Evolutionary conservation across 2,113 vertebrate genomes (phyloP).

Genomic region (Peromyscus californicus): DNA sequence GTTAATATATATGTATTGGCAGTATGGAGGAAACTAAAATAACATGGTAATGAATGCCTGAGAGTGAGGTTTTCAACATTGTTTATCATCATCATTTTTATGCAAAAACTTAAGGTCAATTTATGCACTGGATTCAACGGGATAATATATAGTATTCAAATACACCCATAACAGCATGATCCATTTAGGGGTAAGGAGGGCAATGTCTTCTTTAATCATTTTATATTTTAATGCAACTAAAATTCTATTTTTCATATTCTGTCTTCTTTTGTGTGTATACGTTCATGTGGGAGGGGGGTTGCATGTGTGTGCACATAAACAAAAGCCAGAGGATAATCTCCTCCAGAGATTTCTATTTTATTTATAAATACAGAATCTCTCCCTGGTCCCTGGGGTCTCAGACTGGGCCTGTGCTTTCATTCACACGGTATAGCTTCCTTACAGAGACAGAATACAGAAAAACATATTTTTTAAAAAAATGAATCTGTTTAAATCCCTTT

Average conservation of each 20-base stretch:
- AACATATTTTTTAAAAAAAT: not conserved
- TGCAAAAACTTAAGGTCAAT: not conserved
- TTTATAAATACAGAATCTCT: not conserved
- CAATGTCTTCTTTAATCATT: not conserved
- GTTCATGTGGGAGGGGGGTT: not conserved
- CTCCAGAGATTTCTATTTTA: not conserved
- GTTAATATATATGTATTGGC: not conserved
- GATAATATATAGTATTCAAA: not conserved
- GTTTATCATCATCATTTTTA: not conserved
- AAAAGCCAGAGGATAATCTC: too few relatives aligned
- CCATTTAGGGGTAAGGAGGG: not conserved
- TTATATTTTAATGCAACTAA: not conserved
- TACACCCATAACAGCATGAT: not conserved
- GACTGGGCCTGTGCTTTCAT: not conserved
- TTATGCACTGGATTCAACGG: not conserved
- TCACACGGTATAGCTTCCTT: not conserved
- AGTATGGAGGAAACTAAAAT: not conserved
- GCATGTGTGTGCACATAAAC: not conserved
- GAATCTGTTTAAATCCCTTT: not conserved
- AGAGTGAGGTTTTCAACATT: not conserved
- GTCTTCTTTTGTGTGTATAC: not conserved
- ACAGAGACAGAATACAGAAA: not conserved
- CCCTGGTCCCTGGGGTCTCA: not conserved
- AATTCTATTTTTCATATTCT: not conserved
- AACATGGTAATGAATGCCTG: not conserved